Evolutionary conservation across 2,113 vertebrate species (phyloP), one percentile per base, ranked within the genome.

Genomic region (Lepisosteus osseus): DNA sequence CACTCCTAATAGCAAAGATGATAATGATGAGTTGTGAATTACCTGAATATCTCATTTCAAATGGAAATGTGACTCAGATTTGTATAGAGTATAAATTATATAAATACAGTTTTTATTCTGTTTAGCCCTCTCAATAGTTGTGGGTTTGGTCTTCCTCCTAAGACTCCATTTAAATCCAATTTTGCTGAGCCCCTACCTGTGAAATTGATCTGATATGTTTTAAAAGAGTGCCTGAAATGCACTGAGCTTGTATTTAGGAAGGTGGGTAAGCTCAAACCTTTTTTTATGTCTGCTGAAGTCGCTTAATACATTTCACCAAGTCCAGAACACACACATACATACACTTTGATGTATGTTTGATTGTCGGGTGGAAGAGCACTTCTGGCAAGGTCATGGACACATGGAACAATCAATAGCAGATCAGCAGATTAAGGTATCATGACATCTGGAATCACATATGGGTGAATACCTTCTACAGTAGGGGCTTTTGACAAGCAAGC

Each of bases 341-440:
- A 68, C 62, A 74, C 79, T 81, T 82, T 86, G 82, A 84, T 88
- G 82, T 80, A 77, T 76, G 75, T 87, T 82, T 87, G 86, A 84
- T 87, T 87, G 85, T 85, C 76, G 77, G 87, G 76, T 85, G 81
- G 83, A 83, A 80, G 76, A 84, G 82, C 85, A 86, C 79, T 85
- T 76, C 81, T 87, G 85, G 89, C 84, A 88, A 92, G 83, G 86
- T 88, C 86, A 81, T 54, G 73, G 74, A 73, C 57, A 72, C 68
- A 72, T 79, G 76, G 78, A 86, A 77, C 86, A 86, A 90, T 92
- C 87, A 83, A 88, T 91, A 88, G 75, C 82, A 83, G 81, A 91
- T 88, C 72, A 67, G 17, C 82, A 83, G 89, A 92, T 90, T 84
- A 87, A 87, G 83, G 83, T 82, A 76, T 54, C 73, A 74, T 80